A percentile compares a stretch with the other conserved stretches of the same genome.
Evolutionary conservation across 2,797 vertebrate genomes (phyloP).

Genomic region (Alca torda): DNA sequence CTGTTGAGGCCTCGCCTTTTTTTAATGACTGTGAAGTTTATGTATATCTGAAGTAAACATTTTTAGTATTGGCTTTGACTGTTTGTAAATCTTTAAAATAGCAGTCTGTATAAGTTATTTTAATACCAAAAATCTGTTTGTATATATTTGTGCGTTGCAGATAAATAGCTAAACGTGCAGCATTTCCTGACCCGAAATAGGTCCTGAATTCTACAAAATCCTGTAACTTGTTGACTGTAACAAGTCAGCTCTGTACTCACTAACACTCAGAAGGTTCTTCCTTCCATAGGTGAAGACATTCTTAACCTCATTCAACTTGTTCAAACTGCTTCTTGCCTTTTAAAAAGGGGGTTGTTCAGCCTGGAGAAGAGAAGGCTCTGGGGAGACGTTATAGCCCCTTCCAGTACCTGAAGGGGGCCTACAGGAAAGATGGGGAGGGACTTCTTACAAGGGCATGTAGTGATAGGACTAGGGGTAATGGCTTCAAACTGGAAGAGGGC

Average conservation of each 20-base stretch:
- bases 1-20: neutral
- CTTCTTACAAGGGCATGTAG: neutral
- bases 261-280: neutral
- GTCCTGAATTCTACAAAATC: neutral
- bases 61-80: neutral
- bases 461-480: neutral
- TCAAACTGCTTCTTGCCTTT: neutral
- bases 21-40: neutral
- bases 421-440: neutral
- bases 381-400: neutral
- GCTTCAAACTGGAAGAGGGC: neutral
- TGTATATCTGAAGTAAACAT: accelerated
- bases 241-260: neutral
- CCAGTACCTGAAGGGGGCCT: neutral
- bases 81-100: neutral
- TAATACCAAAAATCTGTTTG: neutral
- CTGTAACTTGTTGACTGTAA: neutral
- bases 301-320: neutral
- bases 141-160: neutral
- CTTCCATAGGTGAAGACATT: neutral
- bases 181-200: neutral
- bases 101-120: neutral
- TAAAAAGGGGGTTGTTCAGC: neutral
- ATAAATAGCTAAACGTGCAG: neutral
- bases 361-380: neutral